phyloP scores from a whole-genome alignment of 2,113 vertebrate genomes.

The Zingel zingel region DNA sequence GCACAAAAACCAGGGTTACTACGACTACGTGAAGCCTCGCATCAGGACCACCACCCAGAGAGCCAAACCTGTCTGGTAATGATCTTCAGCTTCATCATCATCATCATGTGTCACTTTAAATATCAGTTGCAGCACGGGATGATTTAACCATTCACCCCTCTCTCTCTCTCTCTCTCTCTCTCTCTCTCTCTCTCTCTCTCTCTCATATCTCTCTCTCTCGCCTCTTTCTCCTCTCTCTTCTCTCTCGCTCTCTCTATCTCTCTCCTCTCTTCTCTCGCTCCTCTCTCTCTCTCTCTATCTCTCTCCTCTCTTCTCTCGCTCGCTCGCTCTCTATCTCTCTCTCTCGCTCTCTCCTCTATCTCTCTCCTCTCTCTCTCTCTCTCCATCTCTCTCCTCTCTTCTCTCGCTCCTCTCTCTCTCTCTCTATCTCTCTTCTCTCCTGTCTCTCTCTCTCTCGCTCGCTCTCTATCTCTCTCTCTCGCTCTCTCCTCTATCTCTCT shows the following conservation, averaged over 20 bases:
- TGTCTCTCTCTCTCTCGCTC: background rate
- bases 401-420: too few relatives aligned
- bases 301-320: too few relatives aligned
- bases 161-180: constrained; percentile 8
- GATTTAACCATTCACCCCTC: background rate
- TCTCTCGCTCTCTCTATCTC: too few relatives aligned
- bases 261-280: too few relatives aligned
- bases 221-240: too few relatives aligned
- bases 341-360: too few relatives aligned
- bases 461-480: background rate
- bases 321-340: too few relatives aligned
- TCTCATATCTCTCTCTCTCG: background rate
- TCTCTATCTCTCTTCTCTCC: background rate
- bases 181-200: background rate
- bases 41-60: constrained; percentile 95
- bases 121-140: too few relatives aligned
- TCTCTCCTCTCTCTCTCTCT: too few relatives aligned
- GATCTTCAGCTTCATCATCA: background rate
- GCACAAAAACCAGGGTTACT: constrained; percentile 99
- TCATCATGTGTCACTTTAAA: background rate
- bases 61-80: constrained; percentile 92
- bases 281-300: too few relatives aligned
- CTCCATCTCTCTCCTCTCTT: too few relatives aligned
- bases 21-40: constrained; percentile 96
- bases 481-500: too few relatives aligned